phyloP scores from a whole-genome alignment of 1,140 invertebrate genomes.

The Zaprionus taronus region DNA sequence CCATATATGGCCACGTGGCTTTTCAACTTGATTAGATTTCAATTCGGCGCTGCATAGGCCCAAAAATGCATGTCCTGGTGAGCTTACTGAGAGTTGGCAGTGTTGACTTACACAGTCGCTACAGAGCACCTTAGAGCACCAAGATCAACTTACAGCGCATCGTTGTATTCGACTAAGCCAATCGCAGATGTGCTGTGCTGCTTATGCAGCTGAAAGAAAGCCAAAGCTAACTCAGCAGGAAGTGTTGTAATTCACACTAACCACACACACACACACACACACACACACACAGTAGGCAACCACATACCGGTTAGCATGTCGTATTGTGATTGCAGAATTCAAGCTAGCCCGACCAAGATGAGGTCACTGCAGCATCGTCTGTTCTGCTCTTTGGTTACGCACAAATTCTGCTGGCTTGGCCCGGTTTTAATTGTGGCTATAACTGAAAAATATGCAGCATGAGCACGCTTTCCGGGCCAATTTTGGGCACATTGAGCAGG shows the following conservation, averaged over 20 bases:
- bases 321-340: constrained; percentile 59
- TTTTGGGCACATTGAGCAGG: constrained; percentile 26
- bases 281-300: constrained; percentile 8
- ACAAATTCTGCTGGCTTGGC: constrained; percentile 57
- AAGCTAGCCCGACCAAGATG: not conserved
- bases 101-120: constrained; percentile 5
- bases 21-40: constrained; percentile 64
- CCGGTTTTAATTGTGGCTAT: constrained; percentile 71
- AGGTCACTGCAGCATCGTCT: not conserved
- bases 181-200: not conserved
- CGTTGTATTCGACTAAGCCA: not conserved
- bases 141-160: not conserved
- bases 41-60: constrained; percentile 39
- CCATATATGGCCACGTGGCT: constrained; percentile 6
- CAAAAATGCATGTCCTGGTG: constrained; percentile 25
- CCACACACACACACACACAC: constrained; percentile 30
- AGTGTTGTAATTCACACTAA: constrained; percentile 77
- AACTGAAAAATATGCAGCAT: constrained; percentile 56
- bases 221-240: constrained; percentile 51
- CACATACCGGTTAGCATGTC: constrained; percentile 58
- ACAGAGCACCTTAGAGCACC: not conserved
- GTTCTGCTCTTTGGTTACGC: constrained; percentile 41
- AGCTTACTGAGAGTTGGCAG: not conserved
- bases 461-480: constrained; percentile 44
- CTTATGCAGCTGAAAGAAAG: constrained; percentile 37